These are phyloP conservation scores for Lipophrys pholis DNA, from an alignment of 2,113 vertebrate species.

Conservation along the genomic window DNA sequence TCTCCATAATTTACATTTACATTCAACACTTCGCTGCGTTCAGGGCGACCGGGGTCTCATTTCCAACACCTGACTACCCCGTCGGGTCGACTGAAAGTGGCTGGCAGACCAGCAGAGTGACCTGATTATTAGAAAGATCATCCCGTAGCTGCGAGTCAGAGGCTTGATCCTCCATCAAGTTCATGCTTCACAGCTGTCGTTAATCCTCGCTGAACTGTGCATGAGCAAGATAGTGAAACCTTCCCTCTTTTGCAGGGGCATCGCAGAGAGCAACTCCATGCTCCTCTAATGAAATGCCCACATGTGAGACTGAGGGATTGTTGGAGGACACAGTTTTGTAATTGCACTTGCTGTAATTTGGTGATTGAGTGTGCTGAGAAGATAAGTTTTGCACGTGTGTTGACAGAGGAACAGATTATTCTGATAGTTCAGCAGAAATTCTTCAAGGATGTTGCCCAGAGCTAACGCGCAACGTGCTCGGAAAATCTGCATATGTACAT, in stretches of 20 bases:
- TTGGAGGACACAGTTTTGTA: constrained; percentile 24
- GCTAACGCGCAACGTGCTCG: constrained; percentile 14
- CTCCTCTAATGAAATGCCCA: constrained; percentile 30
- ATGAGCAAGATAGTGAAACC: constrained; percentile 42
- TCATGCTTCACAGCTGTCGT: constrained; percentile 47
- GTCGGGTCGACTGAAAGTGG: constrained; percentile 47
- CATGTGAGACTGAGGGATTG: constrained; percentile 26
- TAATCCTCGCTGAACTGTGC: constrained; percentile 57
- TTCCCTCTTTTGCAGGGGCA: constrained; percentile 1
- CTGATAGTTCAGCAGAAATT: constrained; percentile 38
- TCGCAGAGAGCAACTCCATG: neutral
- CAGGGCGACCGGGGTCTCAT: constrained; percentile 17
- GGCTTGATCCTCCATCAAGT: constrained; percentile 46
- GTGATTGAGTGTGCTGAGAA: constrained; percentile 44
- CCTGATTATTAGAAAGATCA: constrained; percentile 61
- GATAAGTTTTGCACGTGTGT: constrained; percentile 47
- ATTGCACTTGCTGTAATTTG: constrained; percentile 43
- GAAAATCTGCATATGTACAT: constrained; percentile 5
- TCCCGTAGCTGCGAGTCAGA: constrained; percentile 32
- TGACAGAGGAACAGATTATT: constrained; percentile 49
- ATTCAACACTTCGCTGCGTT: constrained; percentile 26
- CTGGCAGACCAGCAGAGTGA: constrained; percentile 54
- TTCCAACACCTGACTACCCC: constrained; percentile 50
- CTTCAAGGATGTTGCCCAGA: constrained; percentile 50
- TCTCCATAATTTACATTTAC: constrained; percentile 58